A percentile compares a stretch with the other conserved stretches of the same genome.
Conservation (phyloP, 2,797 vertebrate genomes). For the Epinephelus malabaricus region DNA sequence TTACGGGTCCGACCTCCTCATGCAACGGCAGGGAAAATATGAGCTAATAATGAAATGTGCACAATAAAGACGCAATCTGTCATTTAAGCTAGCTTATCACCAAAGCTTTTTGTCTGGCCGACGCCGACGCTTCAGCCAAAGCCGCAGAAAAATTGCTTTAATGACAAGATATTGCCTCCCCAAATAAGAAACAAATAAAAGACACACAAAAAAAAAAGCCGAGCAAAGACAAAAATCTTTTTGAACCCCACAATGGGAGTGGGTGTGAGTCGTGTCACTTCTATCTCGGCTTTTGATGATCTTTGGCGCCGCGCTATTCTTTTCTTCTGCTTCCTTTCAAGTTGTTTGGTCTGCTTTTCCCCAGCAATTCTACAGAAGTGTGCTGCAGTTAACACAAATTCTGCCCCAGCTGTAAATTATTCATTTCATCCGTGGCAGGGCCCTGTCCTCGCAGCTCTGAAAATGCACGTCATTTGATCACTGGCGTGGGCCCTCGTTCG, state of each 20-base stretch:
- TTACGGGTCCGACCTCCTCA: slow-evolving; percentile 29
- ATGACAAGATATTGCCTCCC: slow-evolving; percentile 71
- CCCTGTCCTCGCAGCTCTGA: slow-evolving; percentile 61
- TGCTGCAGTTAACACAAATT: slow-evolving; percentile 63
- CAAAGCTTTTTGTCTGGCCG: slow-evolving; percentile 59
- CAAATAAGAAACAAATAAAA: slow-evolving; percentile 73
- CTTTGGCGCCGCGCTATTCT: slow-evolving; percentile 70
- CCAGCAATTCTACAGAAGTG: slow-evolving; percentile 67
- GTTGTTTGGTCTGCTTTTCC: slow-evolving; percentile 73
- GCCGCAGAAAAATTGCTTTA: slow-evolving; percentile 74
- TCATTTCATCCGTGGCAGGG: slow-evolving; percentile 68
- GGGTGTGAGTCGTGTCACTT: slow-evolving; percentile 76
- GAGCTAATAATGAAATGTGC: slow-evolving; percentile 64
- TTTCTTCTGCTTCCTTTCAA: slow-evolving; percentile 71
- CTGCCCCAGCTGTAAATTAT: slow-evolving; percentile 80
- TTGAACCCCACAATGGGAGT: slow-evolving; percentile 69
- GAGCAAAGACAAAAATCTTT: slow-evolving; percentile 61
- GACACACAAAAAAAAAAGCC: slow-evolving; percentile 34
- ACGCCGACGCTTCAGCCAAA: slow-evolving; percentile 55
- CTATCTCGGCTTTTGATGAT: slow-evolving; percentile 73
- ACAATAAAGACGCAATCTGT: slow-evolving; percentile 66
- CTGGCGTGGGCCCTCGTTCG: slow-evolving; percentile 59
- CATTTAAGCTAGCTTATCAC: slow-evolving; percentile 67
- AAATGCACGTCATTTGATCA: slow-evolving; percentile 75
- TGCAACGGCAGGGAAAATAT: slow-evolving; percentile 44